Conservation (phyloP, 2,797 vertebrate genomes). For the Lindbergichthys nudifrons region DNA sequence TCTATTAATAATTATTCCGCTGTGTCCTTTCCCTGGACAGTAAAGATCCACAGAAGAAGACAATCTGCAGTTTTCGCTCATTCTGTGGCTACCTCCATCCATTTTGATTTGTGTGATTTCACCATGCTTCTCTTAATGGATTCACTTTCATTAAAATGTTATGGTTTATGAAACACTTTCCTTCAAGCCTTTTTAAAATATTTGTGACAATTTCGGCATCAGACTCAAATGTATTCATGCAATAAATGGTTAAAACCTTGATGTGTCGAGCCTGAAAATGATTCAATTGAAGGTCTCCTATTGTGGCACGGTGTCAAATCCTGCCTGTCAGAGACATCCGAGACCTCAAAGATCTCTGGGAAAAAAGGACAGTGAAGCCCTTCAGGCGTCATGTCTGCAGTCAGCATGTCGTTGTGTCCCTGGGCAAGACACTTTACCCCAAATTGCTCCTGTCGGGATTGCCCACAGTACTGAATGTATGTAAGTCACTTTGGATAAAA, state of each 20-base stretch:
- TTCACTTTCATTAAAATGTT: conserved; percentile 30
- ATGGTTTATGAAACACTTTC: too few relatives aligned
- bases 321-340: conserved; percentile 41
- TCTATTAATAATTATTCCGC: too few relatives aligned
- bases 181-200: background rate
- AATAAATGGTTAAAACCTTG: conserved; percentile 26
- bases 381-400: conserved; percentile 57
- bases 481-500: too few relatives aligned
- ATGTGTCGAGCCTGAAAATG: conserved; percentile 30
- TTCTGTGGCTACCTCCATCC: conserved; percentile 6
- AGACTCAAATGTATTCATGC: conserved; percentile 8
- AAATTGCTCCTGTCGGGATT: too few relatives aligned
- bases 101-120: conserved; percentile 53
- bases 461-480: too few relatives aligned
- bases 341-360: conserved; percentile 38
- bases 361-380: conserved; percentile 49
- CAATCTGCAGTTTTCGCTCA: conserved; percentile 11
- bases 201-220: conserved; percentile 4
- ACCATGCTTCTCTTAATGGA: conserved; percentile 22
- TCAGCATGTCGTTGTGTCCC: too few relatives aligned
- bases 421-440: too few relatives aligned
- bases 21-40: background rate
- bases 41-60: background rate
- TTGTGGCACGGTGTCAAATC: conserved; percentile 40
- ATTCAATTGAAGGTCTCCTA: conserved; percentile 37